Percentiles rank a stretch among this genome's conserved stretches.
Conservation (phyloP, 1,140 invertebrate genomes). For the Wasmannia auropunctata region DNA sequence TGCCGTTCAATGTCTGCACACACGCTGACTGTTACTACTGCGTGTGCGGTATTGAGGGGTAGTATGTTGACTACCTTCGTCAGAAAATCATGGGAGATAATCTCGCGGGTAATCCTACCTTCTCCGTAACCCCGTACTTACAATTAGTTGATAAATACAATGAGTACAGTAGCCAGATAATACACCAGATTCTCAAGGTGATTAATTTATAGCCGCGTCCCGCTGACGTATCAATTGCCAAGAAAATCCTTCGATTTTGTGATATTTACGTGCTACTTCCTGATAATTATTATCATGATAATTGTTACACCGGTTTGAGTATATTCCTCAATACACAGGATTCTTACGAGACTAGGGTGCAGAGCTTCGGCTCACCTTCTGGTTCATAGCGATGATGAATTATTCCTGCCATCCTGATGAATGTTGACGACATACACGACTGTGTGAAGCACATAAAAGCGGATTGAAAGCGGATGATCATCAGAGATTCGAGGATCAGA, state of each 20-base stretch:
- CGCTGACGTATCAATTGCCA: background rate
- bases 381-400: constrained; percentile 16
- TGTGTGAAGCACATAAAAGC: constrained; percentile 44
- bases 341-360: background rate
- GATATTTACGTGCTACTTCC: constrained; percentile 29
- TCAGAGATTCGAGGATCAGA: constrained; percentile 39
- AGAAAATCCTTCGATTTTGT: background rate
- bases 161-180: constrained; percentile 28
- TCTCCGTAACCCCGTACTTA: background rate
- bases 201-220: constrained; percentile 25
- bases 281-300: constrained; percentile 1
- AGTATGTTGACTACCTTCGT: background rate
- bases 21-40: constrained; percentile 22
- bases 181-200: constrained; percentile 29
- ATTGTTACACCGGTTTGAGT: background rate
- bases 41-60: background rate
- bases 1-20: constrained; percentile 16
- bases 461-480: constrained; percentile 59
- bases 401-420: constrained; percentile 38
- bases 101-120: background rate
- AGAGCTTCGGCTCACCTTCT: constrained; percentile 22
- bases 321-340: background rate
- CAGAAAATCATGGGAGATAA: constrained; percentile 4
- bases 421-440: constrained; percentile 19
- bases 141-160: constrained; percentile 1